Percentiles rank a stretch among this genome's conserved stretches.
phyloP scores from a whole-genome alignment of 1,140 invertebrate species.

The Frieseomelitta varia region DNA sequence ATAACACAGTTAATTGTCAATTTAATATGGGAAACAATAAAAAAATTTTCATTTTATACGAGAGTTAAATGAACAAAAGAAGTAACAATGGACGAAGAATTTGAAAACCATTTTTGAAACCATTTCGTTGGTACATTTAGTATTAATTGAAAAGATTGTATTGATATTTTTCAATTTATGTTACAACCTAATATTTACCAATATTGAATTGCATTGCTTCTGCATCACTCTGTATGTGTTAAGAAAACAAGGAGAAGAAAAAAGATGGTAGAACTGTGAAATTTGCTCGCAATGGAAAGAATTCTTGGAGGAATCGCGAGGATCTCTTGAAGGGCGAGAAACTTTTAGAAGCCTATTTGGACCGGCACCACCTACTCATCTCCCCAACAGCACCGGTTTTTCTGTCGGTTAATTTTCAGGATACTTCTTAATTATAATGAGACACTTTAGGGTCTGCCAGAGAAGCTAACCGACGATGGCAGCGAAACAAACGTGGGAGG shows the following conservation, averaged over 20 bases:
- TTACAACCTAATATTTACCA: neutral
- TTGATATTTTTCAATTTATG: neutral
- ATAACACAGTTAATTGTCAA: too few species aligned
- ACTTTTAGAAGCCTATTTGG: constrained; percentile 63
- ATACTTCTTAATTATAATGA: constrained; percentile 81
- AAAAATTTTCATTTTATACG: too few species aligned
- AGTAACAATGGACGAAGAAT: too few species aligned
- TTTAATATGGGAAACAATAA: too few species aligned
- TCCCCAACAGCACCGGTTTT: constrained; percentile 63
- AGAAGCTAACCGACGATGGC: constrained; percentile 49
- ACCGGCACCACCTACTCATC: constrained; percentile 59
- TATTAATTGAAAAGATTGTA: too few species aligned
- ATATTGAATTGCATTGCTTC: neutral
- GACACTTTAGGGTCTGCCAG: constrained; percentile 74
- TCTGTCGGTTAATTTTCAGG: constrained; percentile 79
- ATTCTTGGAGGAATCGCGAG: neutral
- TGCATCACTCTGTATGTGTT: neutral
- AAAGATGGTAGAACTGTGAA: neutral
- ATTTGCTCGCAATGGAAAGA: neutral
- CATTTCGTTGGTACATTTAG: too few species aligned
- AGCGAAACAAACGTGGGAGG: constrained; percentile 38
- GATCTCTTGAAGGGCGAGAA: constrained; percentile 41
- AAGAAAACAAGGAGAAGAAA: neutral
- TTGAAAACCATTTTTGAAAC: too few species aligned
- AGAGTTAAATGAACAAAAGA: too few species aligned